Conservation (phyloP, 1,140 invertebrate species). For the Adelges cooleyi region DNA sequence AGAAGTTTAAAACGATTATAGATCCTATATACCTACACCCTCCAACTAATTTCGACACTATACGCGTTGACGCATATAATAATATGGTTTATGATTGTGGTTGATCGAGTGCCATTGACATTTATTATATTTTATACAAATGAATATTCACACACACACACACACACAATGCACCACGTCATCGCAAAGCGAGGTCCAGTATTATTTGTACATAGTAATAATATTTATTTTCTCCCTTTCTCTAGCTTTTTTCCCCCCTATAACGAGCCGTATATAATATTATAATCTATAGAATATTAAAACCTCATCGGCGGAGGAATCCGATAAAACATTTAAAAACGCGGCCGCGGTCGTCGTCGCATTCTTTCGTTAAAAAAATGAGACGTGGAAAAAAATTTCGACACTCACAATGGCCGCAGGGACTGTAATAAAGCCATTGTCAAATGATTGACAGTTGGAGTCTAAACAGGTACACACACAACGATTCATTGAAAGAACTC, state of each 20-base stretch:
- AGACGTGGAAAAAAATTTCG: conserved; percentile 21
- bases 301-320: neutral
- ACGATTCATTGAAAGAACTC: conserved; percentile 21
- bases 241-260: neutral
- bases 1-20: too few relatives aligned
- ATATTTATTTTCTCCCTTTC: neutral
- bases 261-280: neutral
- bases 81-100: too few relatives aligned
- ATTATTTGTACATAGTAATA: neutral
- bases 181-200: neutral
- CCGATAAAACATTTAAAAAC: conserved; percentile 24
- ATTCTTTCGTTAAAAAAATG: neutral
- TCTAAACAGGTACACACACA: conserved; percentile 17
- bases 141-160: neutral
- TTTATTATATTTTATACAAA: neutral
- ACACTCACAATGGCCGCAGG: neutral
- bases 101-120: too few relatives aligned
- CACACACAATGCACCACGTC: neutral
- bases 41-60: too few relatives aligned
- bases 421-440: conserved; percentile 25
- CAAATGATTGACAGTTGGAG: conserved; percentile 23
- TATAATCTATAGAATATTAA: neutral
- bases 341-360: neutral
- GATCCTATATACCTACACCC: too few relatives aligned
- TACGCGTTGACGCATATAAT: too few relatives aligned